A percentile compares a stretch with the other conserved stretches of the same genome.
Conservation (phyloP, 2,797 vertebrate species). For the Notamacropus eugenii region DNA sequence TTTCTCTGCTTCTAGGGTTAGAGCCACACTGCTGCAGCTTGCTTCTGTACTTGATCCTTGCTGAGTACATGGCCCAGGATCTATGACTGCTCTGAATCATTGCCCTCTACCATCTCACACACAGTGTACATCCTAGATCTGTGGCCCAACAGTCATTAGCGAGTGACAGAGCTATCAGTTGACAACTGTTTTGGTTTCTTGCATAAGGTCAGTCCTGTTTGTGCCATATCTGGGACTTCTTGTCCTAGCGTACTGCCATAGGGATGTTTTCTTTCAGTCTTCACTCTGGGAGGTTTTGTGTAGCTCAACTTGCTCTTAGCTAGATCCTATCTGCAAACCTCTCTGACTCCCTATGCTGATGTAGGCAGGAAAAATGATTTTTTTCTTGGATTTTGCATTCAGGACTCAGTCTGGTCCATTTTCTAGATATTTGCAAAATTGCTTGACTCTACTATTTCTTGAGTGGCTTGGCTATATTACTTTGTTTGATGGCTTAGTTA, state of each 20-base stretch:
- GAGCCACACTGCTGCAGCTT: neutral
- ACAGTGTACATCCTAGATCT: neutral
- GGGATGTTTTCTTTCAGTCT: neutral
- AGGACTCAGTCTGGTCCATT: neutral
- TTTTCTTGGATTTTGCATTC: neutral
- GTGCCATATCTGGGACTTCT: neutral
- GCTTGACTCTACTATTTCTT: neutral
- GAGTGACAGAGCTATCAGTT: neutral
- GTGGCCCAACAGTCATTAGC: neutral
- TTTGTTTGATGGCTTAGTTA: neutral
- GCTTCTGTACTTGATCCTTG: neutral
- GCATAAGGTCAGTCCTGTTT: neutral
- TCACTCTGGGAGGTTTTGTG: neutral
- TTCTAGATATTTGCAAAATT: neutral
- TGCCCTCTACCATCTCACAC: neutral
- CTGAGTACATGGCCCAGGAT: neutral
- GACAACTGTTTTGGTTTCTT: neutral
- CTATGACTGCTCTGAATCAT: neutral
- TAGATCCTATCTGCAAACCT: neutral
- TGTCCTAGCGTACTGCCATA: neutral
- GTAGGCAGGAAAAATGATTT: neutral
- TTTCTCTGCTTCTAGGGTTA: neutral
- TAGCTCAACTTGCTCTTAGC: neutral
- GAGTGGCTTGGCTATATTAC: neutral
- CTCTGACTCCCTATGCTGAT: neutral